A percentile compares a stretch with the other conserved stretches of the same genome.
phyloP scores from a whole-genome alignment of 2,113 vertebrate species.

The Dromiciops gliroides region DNA sequence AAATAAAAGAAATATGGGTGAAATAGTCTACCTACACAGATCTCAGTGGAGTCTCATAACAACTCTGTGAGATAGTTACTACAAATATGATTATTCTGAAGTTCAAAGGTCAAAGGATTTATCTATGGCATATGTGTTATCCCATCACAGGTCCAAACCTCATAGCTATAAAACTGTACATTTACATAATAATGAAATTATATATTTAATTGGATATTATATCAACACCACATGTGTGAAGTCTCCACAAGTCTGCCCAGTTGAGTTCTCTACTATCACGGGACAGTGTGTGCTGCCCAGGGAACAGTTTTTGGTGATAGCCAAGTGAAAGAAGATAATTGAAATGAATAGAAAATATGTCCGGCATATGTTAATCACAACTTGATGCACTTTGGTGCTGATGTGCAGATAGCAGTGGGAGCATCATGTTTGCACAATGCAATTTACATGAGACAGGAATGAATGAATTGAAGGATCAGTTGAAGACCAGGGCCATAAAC shows the following conservation, averaged over 20 bases:
- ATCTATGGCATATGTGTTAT: not conserved
- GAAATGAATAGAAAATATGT: not conserved
- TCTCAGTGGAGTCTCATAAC: not conserved
- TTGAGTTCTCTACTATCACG: not conserved
- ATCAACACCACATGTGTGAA: not conserved
- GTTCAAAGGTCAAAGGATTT: not conserved
- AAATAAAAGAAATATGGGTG: not conserved
- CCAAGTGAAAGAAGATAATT: not conserved
- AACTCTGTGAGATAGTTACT: not conserved
- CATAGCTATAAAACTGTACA: not conserved
- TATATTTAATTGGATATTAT: not conserved
- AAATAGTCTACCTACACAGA: not conserved
- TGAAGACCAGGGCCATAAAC: not conserved
- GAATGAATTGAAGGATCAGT: not conserved
- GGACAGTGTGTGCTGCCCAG: not conserved
- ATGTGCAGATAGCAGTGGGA: not conserved
- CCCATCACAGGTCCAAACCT: not conserved
- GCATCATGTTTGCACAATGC: not conserved
- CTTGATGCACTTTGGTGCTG: not conserved
- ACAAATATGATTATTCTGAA: not conserved
- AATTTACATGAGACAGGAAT: not conserved
- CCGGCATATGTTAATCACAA: constrained; percentile 5
- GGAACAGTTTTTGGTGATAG: not conserved
- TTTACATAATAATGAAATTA: not conserved
- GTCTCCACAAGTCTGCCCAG: not conserved